Evolutionary conservation across 23 tunicate species (phyloP).

Genomic region (Trididemnum miniatum): DNA sequence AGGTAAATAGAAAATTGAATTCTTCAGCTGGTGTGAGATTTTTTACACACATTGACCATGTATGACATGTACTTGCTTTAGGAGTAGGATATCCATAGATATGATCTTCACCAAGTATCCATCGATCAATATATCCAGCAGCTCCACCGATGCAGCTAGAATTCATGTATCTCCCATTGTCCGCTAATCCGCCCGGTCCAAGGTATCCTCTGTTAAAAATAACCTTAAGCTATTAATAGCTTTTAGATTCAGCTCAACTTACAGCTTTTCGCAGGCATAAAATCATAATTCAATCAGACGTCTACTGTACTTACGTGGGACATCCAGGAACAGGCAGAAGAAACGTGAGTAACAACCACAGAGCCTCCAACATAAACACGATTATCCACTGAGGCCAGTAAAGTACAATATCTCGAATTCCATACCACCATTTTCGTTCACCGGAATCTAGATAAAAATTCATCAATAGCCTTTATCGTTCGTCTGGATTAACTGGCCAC

Average conservation of each 20-base stretch:
- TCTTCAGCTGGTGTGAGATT: no score
- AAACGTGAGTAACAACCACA: constrained; percentile 89
- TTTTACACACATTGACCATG: no score
- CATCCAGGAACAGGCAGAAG: constrained; percentile 80
- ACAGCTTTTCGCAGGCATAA: no score
- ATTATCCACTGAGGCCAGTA: constrained; percentile 95
- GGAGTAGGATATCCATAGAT: constrained; percentile 88
- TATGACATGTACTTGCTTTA: constrained; percentile 20
- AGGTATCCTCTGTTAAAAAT: constrained; percentile 65
- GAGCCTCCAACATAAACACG: constrained; percentile 51
- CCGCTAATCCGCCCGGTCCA: constrained; percentile 96
- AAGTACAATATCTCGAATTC: constrained; percentile 58
- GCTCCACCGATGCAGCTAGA: constrained; percentile 86
- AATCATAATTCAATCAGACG: no score
- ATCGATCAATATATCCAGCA: constrained; percentile 93
- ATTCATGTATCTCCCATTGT: constrained; percentile 53
- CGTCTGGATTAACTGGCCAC: no score
- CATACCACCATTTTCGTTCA: constrained; percentile 38
- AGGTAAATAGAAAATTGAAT: no score
- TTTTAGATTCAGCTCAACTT: no score
- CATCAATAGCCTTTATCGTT: no score
- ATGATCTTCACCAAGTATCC: constrained; percentile 85
- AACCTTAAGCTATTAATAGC: no score
- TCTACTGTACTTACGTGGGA: constrained; percentile 85
- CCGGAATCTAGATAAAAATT: background rate